Evolutionary conservation across 2,888 invertebrate genomes (phyloP).

Genomic region (Linhomoeus sp.): DNA sequence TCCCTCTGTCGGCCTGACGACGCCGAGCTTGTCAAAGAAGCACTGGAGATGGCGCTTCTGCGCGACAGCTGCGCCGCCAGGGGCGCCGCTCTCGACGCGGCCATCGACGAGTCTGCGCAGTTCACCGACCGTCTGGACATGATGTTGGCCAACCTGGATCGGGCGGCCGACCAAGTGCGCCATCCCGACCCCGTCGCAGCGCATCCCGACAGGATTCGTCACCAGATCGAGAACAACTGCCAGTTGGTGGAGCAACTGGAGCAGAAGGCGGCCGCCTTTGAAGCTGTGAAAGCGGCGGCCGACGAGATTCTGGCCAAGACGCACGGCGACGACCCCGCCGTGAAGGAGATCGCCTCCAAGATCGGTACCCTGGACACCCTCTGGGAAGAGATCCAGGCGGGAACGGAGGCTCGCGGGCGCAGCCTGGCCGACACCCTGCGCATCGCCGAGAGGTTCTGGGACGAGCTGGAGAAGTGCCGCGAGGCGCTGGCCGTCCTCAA

Average conservation of each 20-base stretch:
- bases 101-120: slow-evolving; percentile 46
- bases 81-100: slow-evolving; percentile 76
- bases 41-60: neutral
- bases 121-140: slow-evolving; percentile 92
- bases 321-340: slow-evolving; percentile 69
- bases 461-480: slow-evolving; percentile 72
- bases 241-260: slow-evolving; percentile 68
- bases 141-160: slow-evolving; percentile 71
- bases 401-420: slow-evolving; percentile 56
- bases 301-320: slow-evolving; percentile 82
- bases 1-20: slow-evolving; percentile 25
- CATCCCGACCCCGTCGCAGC: slow-evolving; percentile 84
- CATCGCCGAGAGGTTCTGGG: slow-evolving; percentile 86
- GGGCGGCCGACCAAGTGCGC: slow-evolving; percentile 48
- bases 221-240: slow-evolving; percentile 85
- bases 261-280: slow-evolving; percentile 67
- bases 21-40: neutral
- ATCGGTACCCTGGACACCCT: slow-evolving; percentile 68
- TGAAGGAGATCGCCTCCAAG: slow-evolving; percentile 75
- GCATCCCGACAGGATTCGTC: slow-evolving; percentile 76
- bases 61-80: slow-evolving; percentile 30
- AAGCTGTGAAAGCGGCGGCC: slow-evolving; percentile 64
- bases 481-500: slow-evolving; percentile 66
- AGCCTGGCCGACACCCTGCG: slow-evolving; percentile 67
- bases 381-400: slow-evolving; percentile 79